Evolutionary conservation across 2,113 vertebrate species (phyloP).

Genomic region (Ovis canadensis): DNA sequence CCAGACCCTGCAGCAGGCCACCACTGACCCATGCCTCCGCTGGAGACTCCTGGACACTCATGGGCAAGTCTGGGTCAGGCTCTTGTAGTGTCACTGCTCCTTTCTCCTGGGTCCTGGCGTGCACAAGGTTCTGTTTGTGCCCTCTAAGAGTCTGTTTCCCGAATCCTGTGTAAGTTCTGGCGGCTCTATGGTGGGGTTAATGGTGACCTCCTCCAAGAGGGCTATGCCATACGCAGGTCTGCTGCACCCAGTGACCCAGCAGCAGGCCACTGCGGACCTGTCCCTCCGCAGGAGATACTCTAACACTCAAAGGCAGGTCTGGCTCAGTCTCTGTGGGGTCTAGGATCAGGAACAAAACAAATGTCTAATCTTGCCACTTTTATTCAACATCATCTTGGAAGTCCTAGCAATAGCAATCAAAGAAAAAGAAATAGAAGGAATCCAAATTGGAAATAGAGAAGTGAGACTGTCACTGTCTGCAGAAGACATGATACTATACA

Average conservation of each 20-base stretch:
- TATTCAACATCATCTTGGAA: not conserved
- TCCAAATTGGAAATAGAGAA: not conserved
- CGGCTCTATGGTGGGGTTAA: not conserved
- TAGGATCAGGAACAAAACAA: not conserved
- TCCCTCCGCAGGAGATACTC: not conserved
- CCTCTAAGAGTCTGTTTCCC: not conserved
- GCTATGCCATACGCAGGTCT: not conserved
- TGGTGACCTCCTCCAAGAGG: not conserved
- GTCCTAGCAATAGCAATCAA: not conserved
- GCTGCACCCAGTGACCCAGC: not conserved
- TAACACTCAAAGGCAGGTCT: not conserved
- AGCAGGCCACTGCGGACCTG: not conserved
- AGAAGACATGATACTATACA: not conserved
- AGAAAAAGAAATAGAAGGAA: not conserved
- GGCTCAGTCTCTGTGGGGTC: not conserved
- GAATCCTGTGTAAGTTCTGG: not conserved
- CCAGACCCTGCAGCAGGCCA: not conserved
- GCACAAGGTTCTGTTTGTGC: not conserved
- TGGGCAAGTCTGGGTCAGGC: not conserved
- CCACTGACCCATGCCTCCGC: rapidly evolving
- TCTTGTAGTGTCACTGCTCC: not conserved
- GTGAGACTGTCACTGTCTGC: not conserved
- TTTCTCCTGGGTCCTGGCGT: not conserved
- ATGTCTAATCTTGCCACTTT: not conserved
- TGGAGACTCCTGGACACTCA: not conserved